These are phyloP conservation scores for Turdus rufiventris DNA, from an alignment of 2,113 vertebrate genomes.

Conservation along the genomic window DNA sequence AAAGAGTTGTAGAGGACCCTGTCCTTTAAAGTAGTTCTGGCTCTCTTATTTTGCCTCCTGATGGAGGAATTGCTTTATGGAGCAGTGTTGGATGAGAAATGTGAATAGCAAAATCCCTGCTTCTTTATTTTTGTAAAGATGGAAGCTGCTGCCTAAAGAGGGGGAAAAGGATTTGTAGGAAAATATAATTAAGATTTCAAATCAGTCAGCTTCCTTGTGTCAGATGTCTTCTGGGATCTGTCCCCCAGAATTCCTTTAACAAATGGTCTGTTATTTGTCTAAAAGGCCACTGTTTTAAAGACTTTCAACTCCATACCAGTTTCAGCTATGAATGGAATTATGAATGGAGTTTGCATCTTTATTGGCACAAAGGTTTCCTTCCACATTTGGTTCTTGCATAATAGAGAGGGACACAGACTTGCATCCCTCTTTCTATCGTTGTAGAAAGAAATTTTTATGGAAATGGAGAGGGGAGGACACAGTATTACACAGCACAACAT, in stretches of 20 bases:
- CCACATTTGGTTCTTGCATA: not conserved
- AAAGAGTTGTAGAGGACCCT: not conserved
- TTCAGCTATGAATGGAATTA: slow-evolving; percentile 11
- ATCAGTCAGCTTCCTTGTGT: not conserved
- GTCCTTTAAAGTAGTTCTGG: not conserved
- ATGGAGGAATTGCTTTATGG: not conserved
- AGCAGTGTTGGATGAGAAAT: not conserved
- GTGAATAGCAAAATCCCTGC: not conserved
- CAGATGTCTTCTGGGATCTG: not conserved
- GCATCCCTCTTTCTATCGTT: not conserved
- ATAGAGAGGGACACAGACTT: not conserved
- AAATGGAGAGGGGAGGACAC: not conserved
- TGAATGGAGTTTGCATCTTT: not conserved
- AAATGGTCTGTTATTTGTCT: not conserved
- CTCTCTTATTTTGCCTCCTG: not conserved
- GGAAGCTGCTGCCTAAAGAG: not conserved
- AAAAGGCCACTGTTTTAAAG: not conserved
- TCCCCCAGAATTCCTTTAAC: not conserved
- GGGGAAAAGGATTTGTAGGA: not conserved
- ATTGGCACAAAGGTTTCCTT: not conserved
- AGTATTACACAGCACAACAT: not conserved
- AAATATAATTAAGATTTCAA: not conserved
- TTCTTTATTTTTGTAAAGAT: not conserved
- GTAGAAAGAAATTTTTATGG: not conserved
- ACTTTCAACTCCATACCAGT: not conserved